phyloP scores from a whole-genome alignment of 2,888 invertebrate genomes.

The Cheilosia grossa region DNA sequence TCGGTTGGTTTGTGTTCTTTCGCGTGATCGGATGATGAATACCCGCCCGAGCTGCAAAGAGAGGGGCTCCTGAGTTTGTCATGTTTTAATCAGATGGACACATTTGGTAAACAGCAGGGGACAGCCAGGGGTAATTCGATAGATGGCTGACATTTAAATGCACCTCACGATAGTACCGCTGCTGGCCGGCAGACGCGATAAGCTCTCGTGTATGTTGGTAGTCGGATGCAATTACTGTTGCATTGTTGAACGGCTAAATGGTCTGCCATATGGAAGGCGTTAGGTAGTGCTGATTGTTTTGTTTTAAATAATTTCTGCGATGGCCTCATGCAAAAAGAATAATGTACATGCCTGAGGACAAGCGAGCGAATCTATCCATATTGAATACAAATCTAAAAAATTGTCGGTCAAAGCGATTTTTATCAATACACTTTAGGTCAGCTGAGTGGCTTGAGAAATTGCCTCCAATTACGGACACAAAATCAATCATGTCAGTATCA shows the following conservation, averaged over 20 bases:
- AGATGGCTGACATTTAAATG: constrained; percentile 61
- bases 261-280: constrained; percentile 11
- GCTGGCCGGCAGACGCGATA: constrained; percentile 24
- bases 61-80: constrained; percentile 25
- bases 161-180: constrained; percentile 51
- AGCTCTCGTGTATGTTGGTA: constrained; percentile 14
- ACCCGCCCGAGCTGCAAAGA: neutral
- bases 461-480: too few relatives aligned
- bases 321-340: neutral
- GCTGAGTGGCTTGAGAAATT: too few relatives aligned
- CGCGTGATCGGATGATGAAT: constrained; percentile 38
- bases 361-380: neutral
- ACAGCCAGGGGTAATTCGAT: constrained; percentile 33
- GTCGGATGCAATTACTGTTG: constrained; percentile 61
- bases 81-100: constrained; percentile 57
- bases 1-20: constrained; percentile 27
- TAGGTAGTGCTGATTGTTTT: constrained; percentile 19
- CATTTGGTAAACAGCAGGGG: constrained; percentile 16
- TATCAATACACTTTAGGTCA: too few relatives aligned
- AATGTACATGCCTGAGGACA: neutral
- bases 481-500: too few relatives aligned
- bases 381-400: neutral
- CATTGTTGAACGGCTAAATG: constrained; percentile 40
- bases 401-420: too few relatives aligned
- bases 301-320: neutral